Evolutionary conservation across 2,113 vertebrate species (phyloP).

Genomic region (Gasterosteus aculeatus): DNA sequence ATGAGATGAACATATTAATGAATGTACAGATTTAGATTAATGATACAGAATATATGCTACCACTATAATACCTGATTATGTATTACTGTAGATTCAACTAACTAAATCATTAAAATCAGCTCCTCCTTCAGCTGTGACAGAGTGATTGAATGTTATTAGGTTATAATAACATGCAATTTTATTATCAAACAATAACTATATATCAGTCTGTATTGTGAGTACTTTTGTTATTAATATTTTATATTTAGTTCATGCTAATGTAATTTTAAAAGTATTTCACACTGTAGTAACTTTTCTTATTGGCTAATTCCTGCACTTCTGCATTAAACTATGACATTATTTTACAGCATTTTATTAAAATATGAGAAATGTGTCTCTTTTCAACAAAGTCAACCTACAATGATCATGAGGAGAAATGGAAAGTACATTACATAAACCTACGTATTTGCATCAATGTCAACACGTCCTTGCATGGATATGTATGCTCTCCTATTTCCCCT

Average conservation of each 20-base stretch:
- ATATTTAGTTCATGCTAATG: neutral
- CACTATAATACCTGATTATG: neutral
- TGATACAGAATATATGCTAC: neutral
- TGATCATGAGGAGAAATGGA: neutral
- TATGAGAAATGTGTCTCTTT: neutral
- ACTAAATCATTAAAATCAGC: neutral
- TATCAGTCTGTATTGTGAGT: neutral
- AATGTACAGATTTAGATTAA: neutral
- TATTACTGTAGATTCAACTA: neutral
- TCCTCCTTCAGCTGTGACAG: neutral
- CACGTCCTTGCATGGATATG: neutral
- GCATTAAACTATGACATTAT: too few species aligned
- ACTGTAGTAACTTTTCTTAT: neutral
- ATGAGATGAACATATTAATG: neutral
- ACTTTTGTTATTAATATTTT: neutral
- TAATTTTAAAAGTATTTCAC: neutral
- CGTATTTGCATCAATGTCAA: neutral
- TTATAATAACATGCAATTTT: too few species aligned
- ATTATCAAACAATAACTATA: neutral
- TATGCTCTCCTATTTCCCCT: too few species aligned
- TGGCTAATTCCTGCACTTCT: neutral
- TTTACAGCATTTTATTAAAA: neutral
- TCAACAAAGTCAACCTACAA: neutral
- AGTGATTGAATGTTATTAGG: too few species aligned
- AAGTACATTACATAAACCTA: neutral